Conservation (phyloP, 2,888 invertebrate species). For the Lypha dubia region DNA sequence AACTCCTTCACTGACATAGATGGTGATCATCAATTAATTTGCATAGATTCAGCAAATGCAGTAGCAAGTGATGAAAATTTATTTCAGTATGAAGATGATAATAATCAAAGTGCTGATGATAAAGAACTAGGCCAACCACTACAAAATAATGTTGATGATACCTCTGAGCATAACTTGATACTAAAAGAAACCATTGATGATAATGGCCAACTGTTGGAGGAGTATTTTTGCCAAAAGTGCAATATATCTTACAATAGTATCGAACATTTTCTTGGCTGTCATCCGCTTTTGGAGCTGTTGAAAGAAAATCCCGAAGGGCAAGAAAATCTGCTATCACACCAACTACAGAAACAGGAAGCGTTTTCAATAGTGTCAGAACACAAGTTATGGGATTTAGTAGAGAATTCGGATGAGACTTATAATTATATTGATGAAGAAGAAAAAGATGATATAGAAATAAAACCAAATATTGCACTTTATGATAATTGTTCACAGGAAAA, state of each 20-base stretch:
- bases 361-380: neutral
- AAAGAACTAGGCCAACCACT: neutral
- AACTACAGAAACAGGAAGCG: neutral
- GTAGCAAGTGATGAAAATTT: constrained; percentile 14
- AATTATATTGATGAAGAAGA: neutral
- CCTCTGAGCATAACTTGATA: constrained; percentile 53
- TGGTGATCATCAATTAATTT: constrained; percentile 34
- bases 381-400: constrained; percentile 65
- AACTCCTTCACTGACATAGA: neutral
- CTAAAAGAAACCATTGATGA: constrained; percentile 63
- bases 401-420: constrained; percentile 32
- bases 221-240: constrained; percentile 70
- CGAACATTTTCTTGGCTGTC: constrained; percentile 63
- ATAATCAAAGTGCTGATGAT: neutral
- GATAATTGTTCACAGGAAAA: neutral
- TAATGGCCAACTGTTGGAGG: constrained; percentile 46
- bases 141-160: constrained; percentile 12
- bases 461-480: constrained; percentile 6
- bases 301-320: constrained; percentile 45
- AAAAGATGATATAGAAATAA: constrained; percentile 22
- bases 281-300: constrained; percentile 40
- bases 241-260: constrained; percentile 63
- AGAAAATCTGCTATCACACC: neutral
- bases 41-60: constrained; percentile 16
- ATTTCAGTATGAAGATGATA: constrained; percentile 21